Base-by-base conservation (phyloP, 2,888 invertebrate genomes). In the Vesta saturnalis region DNA sequence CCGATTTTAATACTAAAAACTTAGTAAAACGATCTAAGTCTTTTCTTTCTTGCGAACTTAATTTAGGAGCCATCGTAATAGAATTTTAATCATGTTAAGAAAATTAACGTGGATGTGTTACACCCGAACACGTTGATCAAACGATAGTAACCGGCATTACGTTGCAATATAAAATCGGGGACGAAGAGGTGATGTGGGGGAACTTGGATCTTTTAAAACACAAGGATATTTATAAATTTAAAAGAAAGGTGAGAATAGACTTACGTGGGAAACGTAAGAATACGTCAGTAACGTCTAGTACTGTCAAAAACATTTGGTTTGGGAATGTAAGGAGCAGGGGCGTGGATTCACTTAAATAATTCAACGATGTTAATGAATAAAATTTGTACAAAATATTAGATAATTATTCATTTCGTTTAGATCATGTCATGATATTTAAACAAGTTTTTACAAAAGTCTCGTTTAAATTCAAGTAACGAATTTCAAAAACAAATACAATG, bases 1-100 rank as follows among this genome's bases (percentile, higher is more conserved):
- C 92, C 61, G 94, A 90, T 86, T 97, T 97, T 67, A 94, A 85
- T 12, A 94, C 92, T 75, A 97, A 86, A 83, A 94, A 94, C 85
- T 94, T 96, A 0, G 93, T 93, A 83, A 95, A 96, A 84, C 94
- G 95, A 79, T 95, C 95, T 82, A 96, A 86, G 80, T 95, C 95
- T 78, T 91, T 92, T 80, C 89, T 90, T 74, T 92, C 92, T 78
- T 90, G 87, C 77, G 79, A 82, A 70, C 83, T 86, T 68, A 87
- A 76, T 77, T 85, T 86, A 77, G 84, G 80, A 64, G 83, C 77
- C 75, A 77, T 73, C 66, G 4, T 8, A 23, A 47, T 46, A 21
- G 12, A 60, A 6, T 21, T 12, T 15, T 46, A 18, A 49, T 22
- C 18, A 49, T 18, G 15, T 8, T 21, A 18, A 47, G 30, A 10